These are phyloP conservation scores for Pomatorhinus ruficollis DNA, from an alignment of 2,113 vertebrate genomes.

Conservation along the genomic window DNA sequence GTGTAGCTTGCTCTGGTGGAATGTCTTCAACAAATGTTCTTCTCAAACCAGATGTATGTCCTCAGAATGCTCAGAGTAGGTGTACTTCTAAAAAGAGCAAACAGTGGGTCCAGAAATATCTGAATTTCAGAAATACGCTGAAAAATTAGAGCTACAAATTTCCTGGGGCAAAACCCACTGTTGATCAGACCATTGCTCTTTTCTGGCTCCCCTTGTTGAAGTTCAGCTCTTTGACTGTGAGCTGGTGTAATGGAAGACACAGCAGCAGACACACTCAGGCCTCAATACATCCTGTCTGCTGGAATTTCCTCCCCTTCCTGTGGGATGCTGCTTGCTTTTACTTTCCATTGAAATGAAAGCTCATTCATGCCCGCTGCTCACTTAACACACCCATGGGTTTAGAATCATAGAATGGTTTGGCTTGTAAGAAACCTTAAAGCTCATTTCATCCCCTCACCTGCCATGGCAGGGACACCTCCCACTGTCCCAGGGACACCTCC, in stretches of 20 bases:
- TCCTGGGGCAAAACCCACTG: background rate
- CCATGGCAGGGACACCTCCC: background rate
- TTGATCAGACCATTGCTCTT: background rate
- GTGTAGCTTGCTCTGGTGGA: background rate
- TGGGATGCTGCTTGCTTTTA: background rate
- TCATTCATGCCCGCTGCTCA: rapidly evolving
- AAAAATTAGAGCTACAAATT: background rate
- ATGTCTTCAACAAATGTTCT: background rate
- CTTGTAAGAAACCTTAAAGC: background rate
- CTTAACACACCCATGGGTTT: background rate
- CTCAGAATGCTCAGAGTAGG: background rate
- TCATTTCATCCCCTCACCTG: background rate
- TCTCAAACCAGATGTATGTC: background rate
- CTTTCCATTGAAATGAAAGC: background rate
- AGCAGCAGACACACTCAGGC: background rate
- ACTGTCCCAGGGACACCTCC: background rate
- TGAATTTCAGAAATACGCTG: background rate
- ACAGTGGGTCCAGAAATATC: background rate
- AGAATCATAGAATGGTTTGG: background rate
- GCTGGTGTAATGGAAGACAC: background rate
- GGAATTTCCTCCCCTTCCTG: background rate
- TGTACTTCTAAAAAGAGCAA: background rate
- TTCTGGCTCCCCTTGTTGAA: background rate
- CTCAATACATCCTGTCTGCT: background rate
- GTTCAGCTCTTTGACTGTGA: rapidly evolving